Conservation (phyloP, 2,797 vertebrate species). For the Merluccius polli region DNA sequence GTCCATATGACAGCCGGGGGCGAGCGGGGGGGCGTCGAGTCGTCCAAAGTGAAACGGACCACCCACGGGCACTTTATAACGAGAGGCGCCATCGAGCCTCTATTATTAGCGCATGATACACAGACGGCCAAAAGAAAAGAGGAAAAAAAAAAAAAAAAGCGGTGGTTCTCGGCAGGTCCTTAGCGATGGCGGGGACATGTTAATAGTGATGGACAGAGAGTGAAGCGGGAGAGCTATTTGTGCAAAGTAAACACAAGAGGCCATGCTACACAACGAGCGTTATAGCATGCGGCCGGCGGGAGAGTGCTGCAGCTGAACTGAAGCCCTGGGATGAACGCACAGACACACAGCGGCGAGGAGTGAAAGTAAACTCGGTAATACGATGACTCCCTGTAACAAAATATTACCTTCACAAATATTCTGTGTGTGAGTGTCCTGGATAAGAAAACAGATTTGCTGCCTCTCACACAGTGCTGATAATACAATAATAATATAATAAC, state of each 20-base stretch:
- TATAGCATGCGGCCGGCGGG: not conserved
- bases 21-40: not conserved
- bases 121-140: not conserved
- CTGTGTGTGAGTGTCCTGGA: not conserved
- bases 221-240: not conserved
- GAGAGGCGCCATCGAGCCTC: constrained; percentile 29
- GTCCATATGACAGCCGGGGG: constrained; percentile 24
- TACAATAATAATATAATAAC: not conserved
- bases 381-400: not conserved
- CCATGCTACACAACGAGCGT: not conserved
- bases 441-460: not conserved
- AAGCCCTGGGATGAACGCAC: not conserved
- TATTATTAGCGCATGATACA: constrained; percentile 43
- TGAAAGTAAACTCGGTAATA: not conserved
- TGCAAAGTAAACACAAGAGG: not conserved
- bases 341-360: not conserved
- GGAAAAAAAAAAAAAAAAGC: constrained; percentile 11
- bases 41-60: constrained; percentile 23
- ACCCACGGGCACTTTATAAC: constrained; percentile 35
- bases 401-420: not conserved
- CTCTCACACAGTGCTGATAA: not conserved
- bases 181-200: constrained; percentile 25
- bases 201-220: constrained; percentile 6
- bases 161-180: constrained; percentile 9
- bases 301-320: not conserved